These are phyloP conservation scores for Caenorhabditis doughertyi DNA, from an alignment of 2,888 invertebrate species.

Conservation along the genomic window DNA sequence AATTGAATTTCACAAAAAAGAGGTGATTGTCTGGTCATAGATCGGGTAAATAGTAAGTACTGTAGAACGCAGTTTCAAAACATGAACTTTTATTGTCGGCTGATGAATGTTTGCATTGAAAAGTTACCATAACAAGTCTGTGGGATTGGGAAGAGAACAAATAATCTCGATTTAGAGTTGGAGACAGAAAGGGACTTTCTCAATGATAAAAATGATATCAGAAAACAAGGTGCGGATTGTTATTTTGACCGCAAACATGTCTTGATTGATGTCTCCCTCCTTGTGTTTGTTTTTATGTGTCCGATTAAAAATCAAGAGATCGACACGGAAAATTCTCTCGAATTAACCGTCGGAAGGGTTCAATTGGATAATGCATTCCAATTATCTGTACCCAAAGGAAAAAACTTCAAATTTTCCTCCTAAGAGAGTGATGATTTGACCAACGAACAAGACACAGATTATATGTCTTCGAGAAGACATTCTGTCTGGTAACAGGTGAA, in stretches of 20 bases:
- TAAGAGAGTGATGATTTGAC: slow-evolving; percentile 2
- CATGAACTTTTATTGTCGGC: slow-evolving; percentile 21
- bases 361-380: slow-evolving; percentile 49
- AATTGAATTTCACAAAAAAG: slow-evolving; percentile 12
- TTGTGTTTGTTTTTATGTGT: background rate
- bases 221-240: slow-evolving; percentile 23
- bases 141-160: slow-evolving; percentile 5
- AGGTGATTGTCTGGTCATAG: slow-evolving; percentile 14
- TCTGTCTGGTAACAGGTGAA: background rate
- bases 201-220: background rate
- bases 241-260: slow-evolving; percentile 7
- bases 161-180: background rate
- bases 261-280: background rate
- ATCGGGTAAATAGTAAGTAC: slow-evolving; percentile 3
- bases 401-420: slow-evolving; percentile 18
- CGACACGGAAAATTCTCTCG: slow-evolving; percentile 7
- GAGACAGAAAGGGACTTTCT: background rate
- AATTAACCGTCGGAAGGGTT: slow-evolving; percentile 27
- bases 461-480: background rate
- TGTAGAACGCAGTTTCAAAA: slow-evolving; percentile 13
- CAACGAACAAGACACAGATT: slow-evolving; percentile 30
- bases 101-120: slow-evolving; percentile 17
- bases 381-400: slow-evolving; percentile 40
- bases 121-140: slow-evolving; percentile 31
- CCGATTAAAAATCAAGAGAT: slow-evolving; percentile 45